Percentiles rank a stretch among this genome's conserved stretches.
phyloP scores from a whole-genome alignment of 2,797 vertebrate genomes.

The Alfaro cultratus region DNA sequence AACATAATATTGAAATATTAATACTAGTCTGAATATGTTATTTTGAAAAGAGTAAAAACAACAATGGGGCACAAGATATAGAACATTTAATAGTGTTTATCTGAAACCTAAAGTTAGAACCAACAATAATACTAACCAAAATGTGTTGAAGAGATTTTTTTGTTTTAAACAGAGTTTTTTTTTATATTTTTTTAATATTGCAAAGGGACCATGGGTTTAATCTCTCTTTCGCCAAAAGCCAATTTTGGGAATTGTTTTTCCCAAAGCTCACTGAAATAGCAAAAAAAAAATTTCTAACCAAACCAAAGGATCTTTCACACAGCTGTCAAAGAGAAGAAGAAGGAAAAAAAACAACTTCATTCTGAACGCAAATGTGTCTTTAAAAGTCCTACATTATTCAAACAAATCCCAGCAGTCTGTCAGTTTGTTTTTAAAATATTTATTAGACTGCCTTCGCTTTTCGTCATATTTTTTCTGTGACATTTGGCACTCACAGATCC shows the following conservation, averaged over 20 bases:
- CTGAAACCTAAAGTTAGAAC: neutral
- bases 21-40: neutral
- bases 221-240: constrained; percentile 27
- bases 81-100: neutral
- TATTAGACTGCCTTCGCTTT: constrained; percentile 9
- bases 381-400: neutral
- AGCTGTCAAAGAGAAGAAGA: constrained; percentile 36
- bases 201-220: constrained; percentile 35
- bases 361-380: constrained; percentile 27
- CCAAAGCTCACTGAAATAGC: constrained; percentile 46
- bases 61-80: neutral
- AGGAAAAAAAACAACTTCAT: constrained; percentile 23
- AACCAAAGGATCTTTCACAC: constrained; percentile 37
- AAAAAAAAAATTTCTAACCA: constrained; percentile 43
- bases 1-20: neutral
- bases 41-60: neutral
- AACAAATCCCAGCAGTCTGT: neutral
- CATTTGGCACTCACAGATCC: constrained; percentile 63
- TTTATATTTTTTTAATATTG: constrained; percentile 1
- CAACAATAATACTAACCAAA: neutral
- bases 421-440: constrained; percentile 23
- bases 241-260: constrained; percentile 36
- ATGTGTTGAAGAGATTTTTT: constrained; percentile 25
- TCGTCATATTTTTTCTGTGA: constrained; percentile 51
- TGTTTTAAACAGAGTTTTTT: constrained; percentile 31